Conservation (phyloP, 1,140 invertebrate genomes). For the Drosophila suzukii region DNA sequence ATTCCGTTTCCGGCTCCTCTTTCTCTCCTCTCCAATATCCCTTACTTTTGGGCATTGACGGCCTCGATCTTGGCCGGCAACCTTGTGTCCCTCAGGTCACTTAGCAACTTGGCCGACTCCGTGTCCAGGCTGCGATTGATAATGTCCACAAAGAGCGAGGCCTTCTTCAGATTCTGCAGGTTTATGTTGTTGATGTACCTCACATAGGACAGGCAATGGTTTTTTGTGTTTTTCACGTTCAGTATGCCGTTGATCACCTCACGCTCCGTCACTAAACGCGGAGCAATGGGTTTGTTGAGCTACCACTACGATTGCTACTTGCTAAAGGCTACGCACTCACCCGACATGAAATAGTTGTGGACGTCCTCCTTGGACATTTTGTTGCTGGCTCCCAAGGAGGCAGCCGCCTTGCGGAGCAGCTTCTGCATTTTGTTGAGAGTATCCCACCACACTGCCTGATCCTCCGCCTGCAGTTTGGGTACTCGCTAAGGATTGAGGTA, state of each 20-base stretch:
- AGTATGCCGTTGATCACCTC: constrained; percentile 98
- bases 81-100: constrained; percentile 94
- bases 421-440: constrained; percentile 98
- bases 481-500: constrained; percentile 88
- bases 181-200: constrained; percentile 99
- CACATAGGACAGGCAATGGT: constrained; percentile 98
- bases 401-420: constrained; percentile 95
- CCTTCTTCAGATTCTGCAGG: constrained; percentile 96
- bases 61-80: constrained; percentile 94
- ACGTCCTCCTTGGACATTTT: constrained; percentile 96
- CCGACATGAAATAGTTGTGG: constrained; percentile 99
- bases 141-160: constrained; percentile 97
- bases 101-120: constrained; percentile 95
- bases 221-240: constrained; percentile 97
- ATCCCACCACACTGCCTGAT: constrained; percentile 99
- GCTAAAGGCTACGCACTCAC: constrained; percentile 85
- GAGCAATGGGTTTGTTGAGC: constrained; percentile 31
- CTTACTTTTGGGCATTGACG: constrained; percentile 93
- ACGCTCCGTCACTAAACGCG: constrained; percentile 95
- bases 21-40: constrained; percentile 49
- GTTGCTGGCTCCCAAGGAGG: constrained; percentile 92
- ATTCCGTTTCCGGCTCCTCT: neutral
- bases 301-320: constrained; percentile 28
- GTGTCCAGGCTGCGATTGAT: constrained; percentile 96
- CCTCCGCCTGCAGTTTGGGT: constrained; percentile 97